Evolutionary conservation across 2,797 vertebrate genomes (phyloP).

Genomic region (Characodon lateralis): DNA sequence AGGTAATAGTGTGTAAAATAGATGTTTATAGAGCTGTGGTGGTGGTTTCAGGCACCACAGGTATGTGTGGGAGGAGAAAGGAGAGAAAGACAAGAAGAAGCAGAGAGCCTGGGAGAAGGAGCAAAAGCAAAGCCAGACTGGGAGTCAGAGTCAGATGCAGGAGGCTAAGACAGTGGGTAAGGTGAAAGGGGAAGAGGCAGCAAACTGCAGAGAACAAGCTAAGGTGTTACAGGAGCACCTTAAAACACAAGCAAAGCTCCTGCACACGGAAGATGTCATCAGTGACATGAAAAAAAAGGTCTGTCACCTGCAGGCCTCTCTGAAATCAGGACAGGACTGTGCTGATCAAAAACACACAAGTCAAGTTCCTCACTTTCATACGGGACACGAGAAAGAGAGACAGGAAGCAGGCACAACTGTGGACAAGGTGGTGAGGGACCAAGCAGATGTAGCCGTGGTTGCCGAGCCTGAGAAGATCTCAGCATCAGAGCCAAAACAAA

Average conservation of each 20-base stretch:
- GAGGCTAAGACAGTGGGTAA: constrained; percentile 63
- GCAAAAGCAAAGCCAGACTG: constrained; percentile 54
- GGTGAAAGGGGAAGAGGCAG: constrained; percentile 64
- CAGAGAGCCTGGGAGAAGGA: constrained; percentile 57
- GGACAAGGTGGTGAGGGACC: constrained; percentile 43
- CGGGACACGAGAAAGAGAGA: constrained; percentile 51
- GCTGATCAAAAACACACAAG: constrained; percentile 36
- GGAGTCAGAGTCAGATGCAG: constrained; percentile 40
- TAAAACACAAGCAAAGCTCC: constrained; percentile 54
- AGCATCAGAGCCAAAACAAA: constrained; percentile 33
- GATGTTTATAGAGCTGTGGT: constrained; percentile 71
- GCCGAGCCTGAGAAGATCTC: constrained; percentile 44
- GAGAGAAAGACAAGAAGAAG: constrained; percentile 65
- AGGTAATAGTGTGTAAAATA: constrained; percentile 59
- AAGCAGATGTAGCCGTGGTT: constrained; percentile 66
- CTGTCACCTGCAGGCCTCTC: constrained; percentile 56
- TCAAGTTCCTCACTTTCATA: constrained; percentile 36
- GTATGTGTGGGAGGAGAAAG: constrained; percentile 68
- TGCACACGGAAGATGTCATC: constrained; percentile 60
- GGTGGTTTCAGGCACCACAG: constrained; percentile 73
- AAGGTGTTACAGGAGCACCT: constrained; percentile 34
- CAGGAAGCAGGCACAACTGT: constrained; percentile 26
- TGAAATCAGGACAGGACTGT: constrained; percentile 53
- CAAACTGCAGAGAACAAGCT: constrained; percentile 25
- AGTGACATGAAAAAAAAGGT: constrained; percentile 69